Conservation (phyloP, 2,113 vertebrate species). For the Gymnorhina tibicen region DNA sequence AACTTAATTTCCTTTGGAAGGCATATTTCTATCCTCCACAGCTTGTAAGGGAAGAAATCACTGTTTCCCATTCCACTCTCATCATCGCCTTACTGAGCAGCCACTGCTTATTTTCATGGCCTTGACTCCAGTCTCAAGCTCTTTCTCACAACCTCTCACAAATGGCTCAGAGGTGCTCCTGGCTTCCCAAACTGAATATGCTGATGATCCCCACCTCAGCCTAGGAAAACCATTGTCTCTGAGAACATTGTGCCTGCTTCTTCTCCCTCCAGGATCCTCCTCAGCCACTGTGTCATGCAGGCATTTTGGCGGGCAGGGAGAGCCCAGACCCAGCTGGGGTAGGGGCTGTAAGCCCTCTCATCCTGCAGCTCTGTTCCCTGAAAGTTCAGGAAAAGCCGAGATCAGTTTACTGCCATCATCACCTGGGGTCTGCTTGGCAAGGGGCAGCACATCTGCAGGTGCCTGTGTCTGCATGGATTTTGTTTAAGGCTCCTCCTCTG, state of each 20-base stretch:
- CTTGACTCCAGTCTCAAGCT: background rate
- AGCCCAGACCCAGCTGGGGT: background rate
- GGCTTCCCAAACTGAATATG: fast-evolving
- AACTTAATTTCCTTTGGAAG: background rate
- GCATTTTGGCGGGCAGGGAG: fast-evolving
- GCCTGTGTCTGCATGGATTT: background rate
- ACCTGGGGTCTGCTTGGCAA: background rate
- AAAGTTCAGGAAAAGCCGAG: background rate
- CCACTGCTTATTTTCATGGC: background rate
- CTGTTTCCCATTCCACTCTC: background rate
- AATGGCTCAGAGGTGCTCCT: background rate
- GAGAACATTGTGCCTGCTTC: background rate
- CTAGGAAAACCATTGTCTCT: background rate
- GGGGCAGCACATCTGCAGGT: background rate
- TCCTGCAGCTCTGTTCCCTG: background rate
- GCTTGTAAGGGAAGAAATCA: background rate
- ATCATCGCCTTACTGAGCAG: background rate
- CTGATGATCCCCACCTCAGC: background rate
- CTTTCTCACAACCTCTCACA: background rate
- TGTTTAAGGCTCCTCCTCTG: background rate
- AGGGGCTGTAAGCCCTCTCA: background rate
- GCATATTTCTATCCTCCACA: background rate
- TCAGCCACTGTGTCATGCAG: fast-evolving
- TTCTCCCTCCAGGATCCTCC: background rate
- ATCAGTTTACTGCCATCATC: background rate